These are phyloP conservation scores for Benthochromis sp. DNA, from an alignment of 2,113 vertebrate species.

Conservation along the genomic window DNA sequence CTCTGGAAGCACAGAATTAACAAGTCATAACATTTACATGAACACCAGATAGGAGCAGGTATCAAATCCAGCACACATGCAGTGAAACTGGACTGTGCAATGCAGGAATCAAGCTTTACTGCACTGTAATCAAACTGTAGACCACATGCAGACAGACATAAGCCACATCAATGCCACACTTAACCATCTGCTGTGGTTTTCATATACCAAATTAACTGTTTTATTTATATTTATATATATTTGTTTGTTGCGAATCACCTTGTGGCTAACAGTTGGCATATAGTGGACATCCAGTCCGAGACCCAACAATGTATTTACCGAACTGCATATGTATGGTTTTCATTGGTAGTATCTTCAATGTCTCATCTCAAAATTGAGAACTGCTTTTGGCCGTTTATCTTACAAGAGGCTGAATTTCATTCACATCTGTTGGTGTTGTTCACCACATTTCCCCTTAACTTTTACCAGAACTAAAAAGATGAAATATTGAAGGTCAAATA, in stretches of 20 bases:
- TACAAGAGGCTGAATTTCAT: neutral
- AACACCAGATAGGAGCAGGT: neutral
- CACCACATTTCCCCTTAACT: neutral
- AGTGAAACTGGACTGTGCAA: neutral
- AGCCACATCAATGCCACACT: neutral
- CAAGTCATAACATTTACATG: conserved; percentile 23
- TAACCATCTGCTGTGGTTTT: neutral
- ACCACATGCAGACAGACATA: neutral
- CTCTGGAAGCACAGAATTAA: conserved; percentile 62
- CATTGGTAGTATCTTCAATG: neutral
- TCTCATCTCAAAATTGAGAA: neutral
- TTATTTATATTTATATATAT: neutral
- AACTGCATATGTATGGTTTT: neutral
- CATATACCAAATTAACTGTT: neutral
- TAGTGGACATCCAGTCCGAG: neutral
- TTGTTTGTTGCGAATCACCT: neutral
- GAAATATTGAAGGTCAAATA: neutral
- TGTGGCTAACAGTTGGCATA: neutral
- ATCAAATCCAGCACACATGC: conserved; percentile 4
- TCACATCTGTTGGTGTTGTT: neutral
- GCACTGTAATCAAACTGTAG: neutral
- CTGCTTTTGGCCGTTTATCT: neutral
- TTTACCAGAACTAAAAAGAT: neutral
- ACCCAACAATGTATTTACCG: neutral
- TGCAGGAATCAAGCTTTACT: neutral